Base-by-base conservation (phyloP, 2,113 vertebrate species). In the Albula glossodonta region DNA sequence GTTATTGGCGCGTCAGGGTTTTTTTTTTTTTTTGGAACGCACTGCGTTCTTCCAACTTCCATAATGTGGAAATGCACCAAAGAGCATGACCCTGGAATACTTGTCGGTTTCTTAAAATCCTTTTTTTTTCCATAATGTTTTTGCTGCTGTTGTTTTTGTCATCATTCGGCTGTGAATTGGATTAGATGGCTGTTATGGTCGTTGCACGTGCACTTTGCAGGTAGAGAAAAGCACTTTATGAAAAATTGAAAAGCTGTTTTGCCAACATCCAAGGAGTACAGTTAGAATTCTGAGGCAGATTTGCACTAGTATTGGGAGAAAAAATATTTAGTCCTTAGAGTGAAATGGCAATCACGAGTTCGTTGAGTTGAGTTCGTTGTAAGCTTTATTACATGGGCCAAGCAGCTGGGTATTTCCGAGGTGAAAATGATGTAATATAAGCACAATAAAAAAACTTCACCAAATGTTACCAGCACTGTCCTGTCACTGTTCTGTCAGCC, bases 21-120 rank as follows among this genome's bases (percentile, higher is more conserved):
- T 91, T 91, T 84, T 86, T 78, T 66, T 90, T 88, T 84, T 51
- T 90, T 90, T 60, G 82, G 50, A 25, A 66, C 70, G 48, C 74
- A 22, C 49, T 13, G 57, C 82, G 63, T 83, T 66, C 12, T 83
- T 41, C 51, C n/a, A n/a, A n/a, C 80, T 81, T 83, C 25, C 66
- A 74, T 74, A 79, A 78, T 56, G n/a, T 31, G 19, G 50, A 52
- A 22, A 41, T 19, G 49, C 51, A 41, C 13, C 84, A 85, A 50
- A 49, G 77, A 52, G 84, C 84, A 60, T 52, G 52, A 79, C 52
- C 84, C 78, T 53, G 50, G 52, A 5, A 50, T 19, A 12, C 31
- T 79, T 3, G 4, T 25, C 80, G n/a, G 12, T 79, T 70, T 22
- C 77, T 41, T 31, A 25, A 13, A n/a, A 52, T 11, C 2, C 17